Percentiles rank a stretch among this genome's conserved stretches.
These are phyloP conservation scores for Leptestheria dahalacensis DNA, from an alignment of 1,140 invertebrate species.

Conservation along the genomic window DNA sequence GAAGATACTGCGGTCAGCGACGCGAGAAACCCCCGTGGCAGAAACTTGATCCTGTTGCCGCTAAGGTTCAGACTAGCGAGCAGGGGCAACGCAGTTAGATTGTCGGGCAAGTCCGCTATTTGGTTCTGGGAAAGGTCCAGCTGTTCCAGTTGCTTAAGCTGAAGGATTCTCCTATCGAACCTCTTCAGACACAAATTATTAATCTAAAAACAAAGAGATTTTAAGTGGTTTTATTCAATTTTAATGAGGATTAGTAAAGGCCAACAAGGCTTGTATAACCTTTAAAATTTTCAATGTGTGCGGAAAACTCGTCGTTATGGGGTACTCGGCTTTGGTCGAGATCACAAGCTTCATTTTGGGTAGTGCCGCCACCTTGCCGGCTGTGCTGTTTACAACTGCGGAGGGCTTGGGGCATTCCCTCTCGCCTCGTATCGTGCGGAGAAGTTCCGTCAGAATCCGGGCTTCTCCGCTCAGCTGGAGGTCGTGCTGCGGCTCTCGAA, in stretches of 20 bases:
- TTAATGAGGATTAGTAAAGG: neutral
- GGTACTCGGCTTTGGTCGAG: constrained; percentile 44
- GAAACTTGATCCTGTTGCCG: constrained; percentile 4
- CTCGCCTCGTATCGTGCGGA: constrained; percentile 43
- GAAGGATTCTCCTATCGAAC: constrained; percentile 48
- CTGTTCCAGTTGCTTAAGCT: constrained; percentile 45
- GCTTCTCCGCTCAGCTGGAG: constrained; percentile 42
- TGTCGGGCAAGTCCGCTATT: constrained; percentile 32
- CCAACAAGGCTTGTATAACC: constrained; percentile 12
- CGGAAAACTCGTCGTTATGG: constrained; percentile 45
- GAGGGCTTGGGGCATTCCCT: constrained; percentile 36
- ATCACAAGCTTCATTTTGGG: constrained; percentile 41
- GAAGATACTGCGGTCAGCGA: neutral
- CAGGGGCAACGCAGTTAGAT: neutral
- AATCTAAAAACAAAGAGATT: constrained; percentile 27
- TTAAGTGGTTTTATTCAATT: constrained; percentile 16
- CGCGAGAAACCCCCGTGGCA: neutral
- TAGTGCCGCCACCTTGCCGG: constrained; percentile 1
- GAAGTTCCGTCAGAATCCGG: constrained; percentile 49
- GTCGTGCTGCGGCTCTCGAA: constrained; percentile 49
- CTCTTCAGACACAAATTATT: constrained; percentile 40
- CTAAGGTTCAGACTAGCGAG: constrained; percentile 2
- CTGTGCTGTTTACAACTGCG: constrained; percentile 1
- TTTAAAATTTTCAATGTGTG: constrained; percentile 38
- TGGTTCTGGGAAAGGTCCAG: constrained; percentile 53